phyloP scores from a whole-genome alignment of 2,888 invertebrate species.

The Smittia aterrima region DNA sequence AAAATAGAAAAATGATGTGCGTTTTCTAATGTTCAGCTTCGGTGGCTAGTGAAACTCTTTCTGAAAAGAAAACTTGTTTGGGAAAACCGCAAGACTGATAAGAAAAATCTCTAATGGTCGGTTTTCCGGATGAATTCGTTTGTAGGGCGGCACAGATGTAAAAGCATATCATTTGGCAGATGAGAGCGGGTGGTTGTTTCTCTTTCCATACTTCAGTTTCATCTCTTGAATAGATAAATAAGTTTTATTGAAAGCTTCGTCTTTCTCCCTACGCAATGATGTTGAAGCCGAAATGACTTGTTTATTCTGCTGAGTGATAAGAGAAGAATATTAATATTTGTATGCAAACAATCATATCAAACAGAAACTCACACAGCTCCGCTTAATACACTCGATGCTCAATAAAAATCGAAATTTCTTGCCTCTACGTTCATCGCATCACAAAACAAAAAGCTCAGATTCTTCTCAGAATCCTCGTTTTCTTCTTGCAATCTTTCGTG shows the following conservation, averaged over 20 bases:
- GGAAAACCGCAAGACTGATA: neutral
- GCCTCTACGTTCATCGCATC: neutral
- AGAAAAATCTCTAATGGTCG: conserved; percentile 9
- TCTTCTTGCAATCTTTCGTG: neutral
- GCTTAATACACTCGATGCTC: neutral
- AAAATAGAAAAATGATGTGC: neutral
- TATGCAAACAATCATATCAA: conserved; percentile 34
- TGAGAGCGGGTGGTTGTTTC: neutral
- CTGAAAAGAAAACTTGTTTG: too few relatives aligned
- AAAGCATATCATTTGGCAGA: neutral
- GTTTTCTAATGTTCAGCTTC: neutral
- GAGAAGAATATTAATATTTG: conserved; percentile 34
- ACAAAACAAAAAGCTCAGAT: too few relatives aligned
- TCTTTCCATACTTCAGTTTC: neutral
- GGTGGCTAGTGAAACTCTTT: neutral
- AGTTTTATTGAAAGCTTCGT: neutral
- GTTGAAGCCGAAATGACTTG: conserved; percentile 31
- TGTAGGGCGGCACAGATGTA: neutral
- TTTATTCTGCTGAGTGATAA: conserved; percentile 35
- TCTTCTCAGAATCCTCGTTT: too few relatives aligned
- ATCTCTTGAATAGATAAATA: too few relatives aligned
- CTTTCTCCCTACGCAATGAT: neutral
- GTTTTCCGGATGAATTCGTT: neutral
- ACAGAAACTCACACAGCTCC: neutral
- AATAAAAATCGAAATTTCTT: too few relatives aligned